These are phyloP conservation scores for Drosophila rufa DNA, from an alignment of 1,140 invertebrate species.

Conservation along the genomic window DNA sequence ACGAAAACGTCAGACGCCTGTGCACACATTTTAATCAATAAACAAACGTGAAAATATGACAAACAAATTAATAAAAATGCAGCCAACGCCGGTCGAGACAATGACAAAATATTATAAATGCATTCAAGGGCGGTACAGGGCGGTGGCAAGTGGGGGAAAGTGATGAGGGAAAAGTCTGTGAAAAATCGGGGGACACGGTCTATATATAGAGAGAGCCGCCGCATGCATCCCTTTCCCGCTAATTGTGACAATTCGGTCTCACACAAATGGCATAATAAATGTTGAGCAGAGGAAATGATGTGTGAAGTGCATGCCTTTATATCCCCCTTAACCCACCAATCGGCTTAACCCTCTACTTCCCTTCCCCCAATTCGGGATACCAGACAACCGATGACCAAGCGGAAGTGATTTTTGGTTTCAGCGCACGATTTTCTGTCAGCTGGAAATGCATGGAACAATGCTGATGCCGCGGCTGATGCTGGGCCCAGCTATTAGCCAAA, in stretches of 20 bases:
- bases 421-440: slow-evolving; percentile 45
- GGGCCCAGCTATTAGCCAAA: slow-evolving; percentile 46
- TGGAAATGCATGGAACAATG: slow-evolving; percentile 37
- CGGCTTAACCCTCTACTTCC: background rate
- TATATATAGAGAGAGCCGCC: slow-evolving; percentile 58
- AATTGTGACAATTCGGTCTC: slow-evolving; percentile 76
- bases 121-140: slow-evolving; percentile 35
- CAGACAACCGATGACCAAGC: slow-evolving; percentile 43
- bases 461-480: slow-evolving; percentile 9
- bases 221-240: slow-evolving; percentile 19
- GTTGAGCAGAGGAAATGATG: slow-evolving; percentile 73
- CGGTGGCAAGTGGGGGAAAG: background rate
- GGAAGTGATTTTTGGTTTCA: slow-evolving; percentile 76
- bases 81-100: slow-evolving; percentile 57
- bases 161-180: slow-evolving; percentile 9
- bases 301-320: slow-evolving; percentile 57
- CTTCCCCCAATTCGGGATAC: background rate
- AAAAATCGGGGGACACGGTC: slow-evolving; percentile 33
- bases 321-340: slow-evolving; percentile 8
- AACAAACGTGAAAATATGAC: slow-evolving; percentile 82
- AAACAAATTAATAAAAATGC: slow-evolving; percentile 84
- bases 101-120: slow-evolving; percentile 81
- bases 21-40: slow-evolving; percentile 80
- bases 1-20: slow-evolving; percentile 27
- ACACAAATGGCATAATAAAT: slow-evolving; percentile 79